Percentiles rank a stretch among this genome's conserved stretches.
Conservation (phyloP, 1,140 invertebrate genomes). For the Drosophila trapezifrons region DNA sequence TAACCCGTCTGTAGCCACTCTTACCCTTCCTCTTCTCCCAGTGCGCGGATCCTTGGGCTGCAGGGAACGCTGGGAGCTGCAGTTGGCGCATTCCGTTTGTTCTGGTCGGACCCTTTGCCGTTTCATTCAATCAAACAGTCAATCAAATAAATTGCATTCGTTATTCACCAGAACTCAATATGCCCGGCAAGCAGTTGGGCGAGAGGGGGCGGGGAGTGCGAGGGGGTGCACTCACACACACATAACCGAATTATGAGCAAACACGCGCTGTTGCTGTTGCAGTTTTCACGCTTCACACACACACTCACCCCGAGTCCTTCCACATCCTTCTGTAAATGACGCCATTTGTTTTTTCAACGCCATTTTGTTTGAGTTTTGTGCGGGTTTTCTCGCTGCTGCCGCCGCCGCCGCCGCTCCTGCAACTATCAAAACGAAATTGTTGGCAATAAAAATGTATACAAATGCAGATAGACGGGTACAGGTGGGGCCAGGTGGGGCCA, state of each 20-base stretch:
- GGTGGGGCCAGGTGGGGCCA: background rate
- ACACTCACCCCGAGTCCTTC: background rate
- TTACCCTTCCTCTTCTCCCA: background rate
- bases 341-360: constrained; percentile 79
- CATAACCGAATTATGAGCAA: constrained; percentile 75
- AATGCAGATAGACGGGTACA: constrained; percentile 65
- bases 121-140: constrained; percentile 78
- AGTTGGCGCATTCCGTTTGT: constrained; percentile 34
- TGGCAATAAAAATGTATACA: constrained; percentile 81
- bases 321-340: constrained; percentile 61
- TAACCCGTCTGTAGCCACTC: background rate
- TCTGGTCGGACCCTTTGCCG: constrained; percentile 20
- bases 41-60: constrained; percentile 17
- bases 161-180: constrained; percentile 72
- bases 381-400: constrained; percentile 10
- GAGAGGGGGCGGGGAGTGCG: background rate
- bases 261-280: constrained; percentile 50
- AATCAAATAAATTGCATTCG: constrained; percentile 80
- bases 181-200: constrained; percentile 40
- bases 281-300: constrained; percentile 49
- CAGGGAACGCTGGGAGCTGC: constrained; percentile 4
- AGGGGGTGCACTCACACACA: constrained; percentile 20
- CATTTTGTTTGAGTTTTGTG: constrained; percentile 75
- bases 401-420: constrained; percentile 19
- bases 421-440: constrained; percentile 79